Conservation (phyloP, 2,888 invertebrate genomes). For the Limnephilus rhombicus region DNA sequence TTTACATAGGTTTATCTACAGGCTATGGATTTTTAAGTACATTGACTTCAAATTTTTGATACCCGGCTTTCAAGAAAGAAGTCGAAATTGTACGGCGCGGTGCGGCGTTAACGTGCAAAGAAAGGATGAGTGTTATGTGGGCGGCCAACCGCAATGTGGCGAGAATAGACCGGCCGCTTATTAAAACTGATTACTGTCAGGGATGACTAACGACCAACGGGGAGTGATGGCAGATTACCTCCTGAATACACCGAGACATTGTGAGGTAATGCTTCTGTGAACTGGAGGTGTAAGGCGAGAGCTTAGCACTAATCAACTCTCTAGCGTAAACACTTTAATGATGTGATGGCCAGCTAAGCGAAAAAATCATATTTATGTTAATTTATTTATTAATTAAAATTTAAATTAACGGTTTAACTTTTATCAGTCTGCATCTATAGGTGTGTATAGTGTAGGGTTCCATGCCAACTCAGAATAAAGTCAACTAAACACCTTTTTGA, state of each 20-base stretch:
- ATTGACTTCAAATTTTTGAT: background rate
- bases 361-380: background rate
- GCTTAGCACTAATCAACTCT: background rate
- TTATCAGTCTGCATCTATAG: no score
- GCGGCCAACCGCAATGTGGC: background rate
- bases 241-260: background rate
- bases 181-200: slow-evolving; percentile 45
- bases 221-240: background rate
- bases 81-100: slow-evolving; percentile 7
- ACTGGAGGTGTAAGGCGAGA: background rate
- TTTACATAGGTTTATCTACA: no score
- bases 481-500: no score
- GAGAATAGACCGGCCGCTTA: slow-evolving; percentile 22
- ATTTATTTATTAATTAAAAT: no score
- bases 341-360: background rate
- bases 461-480: no score
- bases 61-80: background rate
- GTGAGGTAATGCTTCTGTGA: background rate
- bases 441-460: no score
- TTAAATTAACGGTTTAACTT: no score
- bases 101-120: background rate
- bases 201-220: slow-evolving; percentile 16
- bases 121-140: no score
- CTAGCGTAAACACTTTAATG: background rate
- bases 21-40: background rate